Evolutionary conservation across 2,797 vertebrate species (phyloP).

Genomic region (Pteronotus mesoamericanus): DNA sequence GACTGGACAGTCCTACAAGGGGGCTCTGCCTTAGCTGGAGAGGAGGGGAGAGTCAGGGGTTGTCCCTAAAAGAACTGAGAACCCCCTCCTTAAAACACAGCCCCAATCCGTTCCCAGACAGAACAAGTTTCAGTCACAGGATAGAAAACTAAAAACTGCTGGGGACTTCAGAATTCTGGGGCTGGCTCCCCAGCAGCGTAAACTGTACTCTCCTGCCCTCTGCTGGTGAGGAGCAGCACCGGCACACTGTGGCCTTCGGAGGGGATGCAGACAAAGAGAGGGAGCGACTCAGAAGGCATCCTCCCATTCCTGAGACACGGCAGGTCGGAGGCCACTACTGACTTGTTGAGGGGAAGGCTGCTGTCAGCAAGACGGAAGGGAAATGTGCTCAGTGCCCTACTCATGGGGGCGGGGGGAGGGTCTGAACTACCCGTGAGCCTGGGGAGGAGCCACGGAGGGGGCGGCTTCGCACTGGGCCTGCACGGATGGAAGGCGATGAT

Average conservation of each 20-base stretch:
- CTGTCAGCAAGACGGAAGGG: neutral
- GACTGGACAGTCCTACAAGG: neutral
- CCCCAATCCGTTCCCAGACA: neutral
- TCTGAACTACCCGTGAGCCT: too few relatives aligned
- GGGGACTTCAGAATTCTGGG: neutral
- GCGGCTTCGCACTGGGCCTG: rapidly evolving
- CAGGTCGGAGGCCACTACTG: neutral
- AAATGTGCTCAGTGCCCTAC: rapidly evolving
- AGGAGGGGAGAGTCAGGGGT: neutral
- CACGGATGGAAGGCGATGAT: rapidly evolving
- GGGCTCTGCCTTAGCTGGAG: neutral
- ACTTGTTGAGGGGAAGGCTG: neutral
- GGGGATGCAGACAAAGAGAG: neutral
- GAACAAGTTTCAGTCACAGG: neutral
- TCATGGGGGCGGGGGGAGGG: rapidly evolving
- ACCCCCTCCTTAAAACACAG: neutral
- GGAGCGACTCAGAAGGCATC: neutral
- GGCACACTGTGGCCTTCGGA: neutral
- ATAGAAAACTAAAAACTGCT: neutral
- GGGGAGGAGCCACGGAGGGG: rapidly evolving
- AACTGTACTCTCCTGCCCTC: conserved; percentile 66
- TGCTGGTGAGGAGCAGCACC: conserved; percentile 41
- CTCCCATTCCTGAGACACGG: neutral
- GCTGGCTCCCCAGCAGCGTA: neutral
- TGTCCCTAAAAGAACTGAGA: neutral